phyloP scores from a whole-genome alignment of 2,797 vertebrate species.

The Rhinatrema bivittatum region DNA sequence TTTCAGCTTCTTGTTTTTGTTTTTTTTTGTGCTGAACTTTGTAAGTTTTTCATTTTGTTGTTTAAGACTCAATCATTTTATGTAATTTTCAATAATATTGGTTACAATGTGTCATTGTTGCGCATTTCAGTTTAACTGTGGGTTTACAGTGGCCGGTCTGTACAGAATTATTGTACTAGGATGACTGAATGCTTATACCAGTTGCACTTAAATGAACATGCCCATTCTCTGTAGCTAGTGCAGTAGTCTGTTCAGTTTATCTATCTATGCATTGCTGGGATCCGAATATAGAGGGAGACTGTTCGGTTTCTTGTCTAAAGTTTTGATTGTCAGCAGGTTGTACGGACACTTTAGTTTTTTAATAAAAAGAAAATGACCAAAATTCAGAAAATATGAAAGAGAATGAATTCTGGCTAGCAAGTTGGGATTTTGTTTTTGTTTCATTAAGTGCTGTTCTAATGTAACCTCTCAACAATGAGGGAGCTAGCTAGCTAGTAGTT shows the following conservation, averaged over 20 bases:
- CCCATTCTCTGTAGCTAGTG: slow-evolving; percentile 69
- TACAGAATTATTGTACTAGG: slow-evolving; percentile 37
- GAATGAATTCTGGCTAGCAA: slow-evolving; percentile 48
- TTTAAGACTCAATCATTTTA: slow-evolving; percentile 34
- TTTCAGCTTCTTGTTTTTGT: slow-evolving; percentile 52
- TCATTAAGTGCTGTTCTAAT: slow-evolving; percentile 43
- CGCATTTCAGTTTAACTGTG: slow-evolving; percentile 36
- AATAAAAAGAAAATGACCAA: slow-evolving; percentile 57
- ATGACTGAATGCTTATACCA: slow-evolving; percentile 58
- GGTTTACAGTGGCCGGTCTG: slow-evolving; percentile 56
- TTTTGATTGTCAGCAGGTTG: slow-evolving; percentile 64
- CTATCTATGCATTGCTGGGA: slow-evolving; percentile 92
- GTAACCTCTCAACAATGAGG: slow-evolving; percentile 43
- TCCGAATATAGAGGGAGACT: slow-evolving; percentile 55
- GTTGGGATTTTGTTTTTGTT: slow-evolving; percentile 54
- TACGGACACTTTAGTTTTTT: slow-evolving; percentile 68
- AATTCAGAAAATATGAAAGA: slow-evolving; percentile 60
- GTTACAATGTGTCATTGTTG: slow-evolving; percentile 40
- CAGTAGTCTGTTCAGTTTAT: slow-evolving; percentile 84
- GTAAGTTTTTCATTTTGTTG: slow-evolving; percentile 33
- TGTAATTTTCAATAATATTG: slow-evolving; percentile 45
- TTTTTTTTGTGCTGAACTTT: slow-evolving; percentile 49
- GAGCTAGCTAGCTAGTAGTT: slow-evolving; percentile 61
- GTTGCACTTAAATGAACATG: slow-evolving; percentile 60
- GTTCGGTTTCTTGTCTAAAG: slow-evolving; percentile 49